phyloP scores from a whole-genome alignment of 2,113 vertebrate species.

The Taxidea taxus region DNA sequence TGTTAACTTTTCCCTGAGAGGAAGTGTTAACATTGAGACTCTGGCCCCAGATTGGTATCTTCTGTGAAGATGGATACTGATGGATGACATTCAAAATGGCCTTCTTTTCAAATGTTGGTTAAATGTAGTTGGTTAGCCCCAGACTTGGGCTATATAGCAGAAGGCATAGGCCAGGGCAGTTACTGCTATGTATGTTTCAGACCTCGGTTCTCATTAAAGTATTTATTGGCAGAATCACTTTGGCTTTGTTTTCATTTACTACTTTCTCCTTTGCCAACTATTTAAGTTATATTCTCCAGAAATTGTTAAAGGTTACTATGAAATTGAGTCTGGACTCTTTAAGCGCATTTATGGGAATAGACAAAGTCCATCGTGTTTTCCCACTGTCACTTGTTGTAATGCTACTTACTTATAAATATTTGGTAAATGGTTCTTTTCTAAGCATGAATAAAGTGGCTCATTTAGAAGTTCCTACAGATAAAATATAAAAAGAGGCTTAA shows the following conservation, averaged over 20 bases:
- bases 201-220: conserved; percentile 84
- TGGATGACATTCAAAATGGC: conserved; percentile 65
- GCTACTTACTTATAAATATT: neutral
- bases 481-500: conserved; percentile 10
- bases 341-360: neutral
- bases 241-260: conserved; percentile 53
- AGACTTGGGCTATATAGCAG: conserved; percentile 48
- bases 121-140: conserved; percentile 29
- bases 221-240: conserved; percentile 81
- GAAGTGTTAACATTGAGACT: neutral
- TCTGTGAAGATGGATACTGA: conserved; percentile 85
- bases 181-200: conserved; percentile 60
- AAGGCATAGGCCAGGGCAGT: conserved; percentile 59
- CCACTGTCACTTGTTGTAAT: neutral
- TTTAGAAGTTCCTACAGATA: conserved; percentile 33
- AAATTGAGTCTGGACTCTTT: conserved; percentile 29
- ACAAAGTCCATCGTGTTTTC: neutral
- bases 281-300: conserved; percentile 4
- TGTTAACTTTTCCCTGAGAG: conserved; percentile 61
- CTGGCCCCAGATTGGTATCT: conserved; percentile 80
- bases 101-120: conserved; percentile 58
- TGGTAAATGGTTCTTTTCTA: conserved; percentile 38
- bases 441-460: neutral
- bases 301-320: conserved; percentile 13
- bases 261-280: neutral